Conservation (phyloP, 2,113 vertebrate genomes). For the Muscicapa adusta region DNA sequence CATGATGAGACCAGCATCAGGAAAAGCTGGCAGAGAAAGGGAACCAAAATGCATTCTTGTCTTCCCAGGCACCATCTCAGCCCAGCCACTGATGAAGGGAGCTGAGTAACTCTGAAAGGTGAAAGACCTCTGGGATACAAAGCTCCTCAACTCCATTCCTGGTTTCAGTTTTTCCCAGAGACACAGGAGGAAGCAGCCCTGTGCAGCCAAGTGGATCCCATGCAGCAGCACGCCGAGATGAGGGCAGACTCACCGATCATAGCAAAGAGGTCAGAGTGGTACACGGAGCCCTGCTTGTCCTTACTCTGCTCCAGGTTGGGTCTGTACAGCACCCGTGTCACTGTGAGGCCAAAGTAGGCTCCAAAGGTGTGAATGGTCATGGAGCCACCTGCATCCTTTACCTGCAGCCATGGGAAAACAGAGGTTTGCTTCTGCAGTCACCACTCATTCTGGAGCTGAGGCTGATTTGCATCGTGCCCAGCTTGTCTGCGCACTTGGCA, state of each 20-base stretch:
- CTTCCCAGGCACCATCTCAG: background rate
- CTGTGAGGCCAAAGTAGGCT: constrained; percentile 90
- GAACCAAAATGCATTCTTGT: background rate
- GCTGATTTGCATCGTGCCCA: background rate
- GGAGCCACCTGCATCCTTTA: constrained; percentile 90
- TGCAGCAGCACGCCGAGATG: rapidly evolving
- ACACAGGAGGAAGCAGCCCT: background rate
- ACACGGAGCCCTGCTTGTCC: constrained; percentile 79
- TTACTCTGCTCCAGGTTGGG: constrained; percentile 84
- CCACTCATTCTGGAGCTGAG: background rate
- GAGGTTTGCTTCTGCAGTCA: background rate
- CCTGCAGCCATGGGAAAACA: constrained; percentile 67
- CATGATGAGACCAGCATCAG: background rate
- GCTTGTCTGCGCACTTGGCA: background rate
- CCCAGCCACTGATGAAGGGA: background rate
- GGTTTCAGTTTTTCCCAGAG: background rate
- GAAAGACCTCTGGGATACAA: background rate
- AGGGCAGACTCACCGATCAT: constrained; percentile 86
- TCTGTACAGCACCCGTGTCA: constrained; percentile 89
- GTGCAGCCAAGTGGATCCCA: background rate
- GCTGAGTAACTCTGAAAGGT: background rate
- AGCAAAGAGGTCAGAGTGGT: constrained; percentile 90
- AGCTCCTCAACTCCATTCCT: background rate
- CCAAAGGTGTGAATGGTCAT: constrained; percentile 96
- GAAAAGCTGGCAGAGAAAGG: background rate